These are phyloP conservation scores for Protobothrops mucrosquamatus DNA, from an alignment of 2,113 vertebrate genomes.

Conservation along the genomic window DNA sequence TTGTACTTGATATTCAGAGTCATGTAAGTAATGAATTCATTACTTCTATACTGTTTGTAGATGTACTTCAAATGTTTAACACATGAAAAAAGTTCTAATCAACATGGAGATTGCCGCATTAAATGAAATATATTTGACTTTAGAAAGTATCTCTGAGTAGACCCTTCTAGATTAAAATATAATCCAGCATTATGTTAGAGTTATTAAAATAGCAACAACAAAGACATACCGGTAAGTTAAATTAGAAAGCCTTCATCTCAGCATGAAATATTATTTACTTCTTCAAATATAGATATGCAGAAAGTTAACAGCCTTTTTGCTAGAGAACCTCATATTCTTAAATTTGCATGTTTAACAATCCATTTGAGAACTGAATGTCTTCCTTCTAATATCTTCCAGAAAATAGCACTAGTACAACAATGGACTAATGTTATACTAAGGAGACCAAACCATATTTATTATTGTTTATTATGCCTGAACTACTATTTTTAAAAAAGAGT, in stretches of 20 bases:
- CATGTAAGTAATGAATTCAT: not conserved
- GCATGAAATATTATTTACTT: not conserved
- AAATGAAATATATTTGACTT: not conserved
- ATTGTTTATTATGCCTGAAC: no score
- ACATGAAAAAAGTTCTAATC: not conserved
- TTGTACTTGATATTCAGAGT: not conserved
- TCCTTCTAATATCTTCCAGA: not conserved
- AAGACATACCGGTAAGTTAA: not conserved
- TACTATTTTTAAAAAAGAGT: not conserved
- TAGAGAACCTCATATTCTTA: not conserved
- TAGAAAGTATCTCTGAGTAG: not conserved
- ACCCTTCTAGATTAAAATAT: not conserved
- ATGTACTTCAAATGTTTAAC: not conserved
- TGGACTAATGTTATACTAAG: not conserved
- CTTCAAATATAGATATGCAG: not conserved
- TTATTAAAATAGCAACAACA: not conserved
- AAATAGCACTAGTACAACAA: not conserved
- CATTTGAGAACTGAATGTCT: not conserved
- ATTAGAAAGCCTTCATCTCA: not conserved
- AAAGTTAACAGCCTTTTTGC: not conserved
- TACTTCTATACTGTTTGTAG: not conserved
- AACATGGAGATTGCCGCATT: not conserved
- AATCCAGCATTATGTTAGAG: not conserved
- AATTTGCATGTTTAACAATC: not conserved
- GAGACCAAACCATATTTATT: not conserved